Conservation (phyloP, 2,113 vertebrate species). For the Platysternon megacephalum region DNA sequence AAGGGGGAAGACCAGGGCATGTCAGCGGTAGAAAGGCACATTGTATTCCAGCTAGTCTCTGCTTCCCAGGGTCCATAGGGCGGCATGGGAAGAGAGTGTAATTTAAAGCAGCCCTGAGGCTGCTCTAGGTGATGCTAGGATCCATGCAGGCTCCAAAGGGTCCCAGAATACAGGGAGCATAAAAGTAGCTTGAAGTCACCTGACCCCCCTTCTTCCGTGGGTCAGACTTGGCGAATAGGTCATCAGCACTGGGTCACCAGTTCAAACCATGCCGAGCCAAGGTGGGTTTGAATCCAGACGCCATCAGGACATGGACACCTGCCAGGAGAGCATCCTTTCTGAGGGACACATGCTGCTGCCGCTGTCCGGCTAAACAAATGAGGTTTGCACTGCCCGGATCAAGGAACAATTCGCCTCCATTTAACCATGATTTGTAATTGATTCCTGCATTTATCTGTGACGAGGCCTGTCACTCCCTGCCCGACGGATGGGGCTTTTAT, state of each 20-base stretch:
- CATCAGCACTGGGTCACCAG: not conserved
- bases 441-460: not conserved
- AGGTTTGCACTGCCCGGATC: not conserved
- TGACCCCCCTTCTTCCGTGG: no score
- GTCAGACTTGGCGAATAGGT: not conserved
- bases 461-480: not conserved
- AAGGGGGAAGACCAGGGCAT: not conserved
- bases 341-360: not conserved
- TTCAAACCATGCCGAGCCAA: not conserved
- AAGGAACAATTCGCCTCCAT: not conserved
- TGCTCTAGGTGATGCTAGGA: not conserved
- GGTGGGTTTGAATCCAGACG: not conserved
- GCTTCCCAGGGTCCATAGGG: not conserved
- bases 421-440: not conserved
- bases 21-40: not conserved
- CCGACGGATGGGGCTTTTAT: rapidly evolving
- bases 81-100: not conserved
- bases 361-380: not conserved
- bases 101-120: not conserved
- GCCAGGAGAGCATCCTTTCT: not conserved
- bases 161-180: not conserved
- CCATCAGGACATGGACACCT: not conserved
- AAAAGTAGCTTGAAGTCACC: not conserved
- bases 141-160: rapidly evolving
- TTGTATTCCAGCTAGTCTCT: not conserved